phyloP scores from a whole-genome alignment of 92 coral and sea anemone genomes.

The Palythoa caribaeorum region DNA sequence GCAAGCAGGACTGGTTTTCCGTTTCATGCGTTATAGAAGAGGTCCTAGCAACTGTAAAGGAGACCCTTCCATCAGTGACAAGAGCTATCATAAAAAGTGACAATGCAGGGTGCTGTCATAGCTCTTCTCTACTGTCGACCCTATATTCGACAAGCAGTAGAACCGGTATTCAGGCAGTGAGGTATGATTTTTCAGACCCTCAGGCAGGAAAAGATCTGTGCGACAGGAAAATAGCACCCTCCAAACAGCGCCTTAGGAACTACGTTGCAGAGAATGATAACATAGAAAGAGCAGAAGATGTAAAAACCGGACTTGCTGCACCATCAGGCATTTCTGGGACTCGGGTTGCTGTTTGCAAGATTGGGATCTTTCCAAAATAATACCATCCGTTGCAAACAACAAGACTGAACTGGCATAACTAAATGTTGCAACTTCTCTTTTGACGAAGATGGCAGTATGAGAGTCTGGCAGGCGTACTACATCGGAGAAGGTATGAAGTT shows the following conservation, averaged over 20 bases:
- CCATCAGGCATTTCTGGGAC: constrained; percentile 41
- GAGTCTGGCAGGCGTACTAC: constrained; percentile 57
- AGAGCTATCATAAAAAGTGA: constrained; percentile 52
- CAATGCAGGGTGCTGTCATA: constrained; percentile 68
- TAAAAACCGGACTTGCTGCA: constrained; percentile 46
- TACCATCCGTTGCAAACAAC: constrained; percentile 45
- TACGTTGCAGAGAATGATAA: constrained; percentile 53
- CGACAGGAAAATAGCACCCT: constrained; percentile 38
- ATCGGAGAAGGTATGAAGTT: constrained; percentile 40
- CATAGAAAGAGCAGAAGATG: constrained; percentile 40
- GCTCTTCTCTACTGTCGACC: constrained; percentile 59
- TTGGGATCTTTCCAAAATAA: constrained; percentile 4
- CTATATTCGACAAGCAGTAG: constrained; percentile 45
- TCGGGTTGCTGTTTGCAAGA: constrained; percentile 48
- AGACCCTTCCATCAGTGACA: constrained; percentile 47
- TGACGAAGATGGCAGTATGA: not conserved
- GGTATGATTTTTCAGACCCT: constrained; percentile 60
- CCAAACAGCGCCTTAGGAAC: constrained; percentile 48
- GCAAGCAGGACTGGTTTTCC: constrained; percentile 64
- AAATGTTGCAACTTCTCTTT: constrained; percentile 48
- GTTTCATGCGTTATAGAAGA: constrained; percentile 58
- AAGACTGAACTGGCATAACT: constrained; percentile 45
- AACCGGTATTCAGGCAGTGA: constrained; percentile 49
- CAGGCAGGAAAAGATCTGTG: constrained; percentile 54
- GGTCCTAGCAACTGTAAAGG: constrained; percentile 47